Base-by-base conservation (phyloP, 2,113 vertebrate species). In the Pseudorasbora parva region DNA sequence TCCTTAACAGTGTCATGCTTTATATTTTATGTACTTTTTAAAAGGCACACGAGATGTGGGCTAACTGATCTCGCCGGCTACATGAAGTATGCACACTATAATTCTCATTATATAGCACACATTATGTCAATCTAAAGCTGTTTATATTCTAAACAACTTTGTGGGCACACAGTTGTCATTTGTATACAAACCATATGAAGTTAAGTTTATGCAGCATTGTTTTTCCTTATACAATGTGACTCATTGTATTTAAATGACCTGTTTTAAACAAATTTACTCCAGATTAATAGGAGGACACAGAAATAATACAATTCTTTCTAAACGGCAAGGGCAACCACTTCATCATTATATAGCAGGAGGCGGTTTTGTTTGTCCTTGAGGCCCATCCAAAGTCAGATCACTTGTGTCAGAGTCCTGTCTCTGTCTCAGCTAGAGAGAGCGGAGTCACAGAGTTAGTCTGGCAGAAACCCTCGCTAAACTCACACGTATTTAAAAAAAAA, bases 301-400 rank as follows among this genome's bases (percentile, higher is more conserved):
- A 78, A 66, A 33, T 11, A 69, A 79, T 62, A 41, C 57, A 30
- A 33, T 37, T 45, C 7, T 66, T 56, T 78, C 25, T 15, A 51
- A 41, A 69, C 4, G 49, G 60, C 17, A n/a, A 79, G 25, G n/a
- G 51, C 17, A 25, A 17, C 21, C 56, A 15, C 33, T 76, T 56
- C 66, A 79, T 86, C 54, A 75, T 64, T 79, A 59, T 49, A 27
- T 33, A 60, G 54, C n/a, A 5, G 37, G 56, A 60, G 75, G 75
- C 33, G 30, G 62, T 86, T 76, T 54, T 76, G 19, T 57, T 37
- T 69, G 69, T 75, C 81, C 47, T 83, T 86, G 17, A 83, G 21
- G 76, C 47, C 74, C 45, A 57, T 21, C 33, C 56, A 80, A 83
- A 83, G 81, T 86, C 76, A 83, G 17, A 74, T 72, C 57, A 81